Conservation (phyloP, 2,888 invertebrate species). For the Acleris emargana region DNA sequence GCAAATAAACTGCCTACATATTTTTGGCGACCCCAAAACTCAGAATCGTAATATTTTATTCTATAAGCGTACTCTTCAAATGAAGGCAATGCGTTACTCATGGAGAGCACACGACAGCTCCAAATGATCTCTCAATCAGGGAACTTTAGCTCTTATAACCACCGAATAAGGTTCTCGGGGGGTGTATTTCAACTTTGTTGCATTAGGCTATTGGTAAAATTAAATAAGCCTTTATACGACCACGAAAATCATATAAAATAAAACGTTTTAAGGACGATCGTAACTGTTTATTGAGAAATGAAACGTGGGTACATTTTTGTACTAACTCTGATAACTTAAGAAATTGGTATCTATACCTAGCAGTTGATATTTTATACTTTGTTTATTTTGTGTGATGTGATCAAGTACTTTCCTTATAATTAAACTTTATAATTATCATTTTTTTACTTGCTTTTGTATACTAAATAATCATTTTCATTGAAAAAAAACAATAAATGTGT, state of each 20-base stretch:
- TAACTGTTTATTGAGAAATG: slow-evolving; percentile 42
- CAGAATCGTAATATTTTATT: slow-evolving; percentile 41
- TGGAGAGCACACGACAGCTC: slow-evolving; percentile 1
- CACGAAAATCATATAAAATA: slow-evolving; percentile 47
- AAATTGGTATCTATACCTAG: neutral
- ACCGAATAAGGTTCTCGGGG: neutral
- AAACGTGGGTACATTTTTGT: slow-evolving; percentile 8
- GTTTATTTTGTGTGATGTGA: neutral
- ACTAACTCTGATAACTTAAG: slow-evolving; percentile 5
- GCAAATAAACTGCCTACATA: neutral
- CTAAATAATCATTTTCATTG: too few relatives aligned
- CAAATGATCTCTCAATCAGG: neutral
- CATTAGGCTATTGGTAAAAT: slow-evolving; percentile 23
- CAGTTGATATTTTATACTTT: neutral
- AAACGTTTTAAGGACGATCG: slow-evolving; percentile 48
- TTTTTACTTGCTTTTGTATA: too few relatives aligned
- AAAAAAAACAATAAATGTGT: too few relatives aligned
- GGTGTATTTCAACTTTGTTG: neutral
- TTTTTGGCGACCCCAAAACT: slow-evolving; percentile 39
- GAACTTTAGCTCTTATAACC: slow-evolving; percentile 11
- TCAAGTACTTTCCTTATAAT: neutral
- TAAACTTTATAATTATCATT: too few relatives aligned
- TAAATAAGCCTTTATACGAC: slow-evolving; percentile 41
- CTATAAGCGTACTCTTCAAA: slow-evolving; percentile 48
- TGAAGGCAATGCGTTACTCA: slow-evolving; percentile 45